Percentiles rank a stretch among this genome's conserved stretches.
Conservation (phyloP, 92 coral and sea anemone species). For the Heteractis magnifica region DNA sequence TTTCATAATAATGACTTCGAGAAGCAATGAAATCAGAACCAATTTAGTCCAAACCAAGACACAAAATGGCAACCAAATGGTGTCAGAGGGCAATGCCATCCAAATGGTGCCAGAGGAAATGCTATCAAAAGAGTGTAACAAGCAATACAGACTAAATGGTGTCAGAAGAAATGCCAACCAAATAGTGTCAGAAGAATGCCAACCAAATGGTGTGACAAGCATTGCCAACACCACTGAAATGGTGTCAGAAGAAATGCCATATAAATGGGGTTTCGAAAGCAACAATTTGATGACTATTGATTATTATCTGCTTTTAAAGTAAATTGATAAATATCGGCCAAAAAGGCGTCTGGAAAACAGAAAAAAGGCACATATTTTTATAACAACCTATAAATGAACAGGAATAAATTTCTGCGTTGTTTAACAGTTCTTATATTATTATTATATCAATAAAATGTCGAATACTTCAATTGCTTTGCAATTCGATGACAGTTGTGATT, state of each 20-base stretch:
- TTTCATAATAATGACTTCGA: too few relatives aligned
- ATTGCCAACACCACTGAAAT: neutral
- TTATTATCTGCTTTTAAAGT: too few relatives aligned
- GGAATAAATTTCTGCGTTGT: neutral
- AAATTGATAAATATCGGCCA: too few relatives aligned
- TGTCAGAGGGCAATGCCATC: neutral
- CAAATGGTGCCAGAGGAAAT: neutral
- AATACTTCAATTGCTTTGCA: neutral
- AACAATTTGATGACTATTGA: neutral
- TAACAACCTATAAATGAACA: too few relatives aligned
- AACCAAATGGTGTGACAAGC: neutral
- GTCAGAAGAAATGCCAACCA: neutral
- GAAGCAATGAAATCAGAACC: neutral
- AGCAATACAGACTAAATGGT: neutral
- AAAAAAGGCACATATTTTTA: too few relatives aligned
- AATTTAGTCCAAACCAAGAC: neutral
- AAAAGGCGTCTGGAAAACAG: neutral
- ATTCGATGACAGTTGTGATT: neutral
- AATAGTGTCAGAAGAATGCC: neutral
- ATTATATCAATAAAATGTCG: neutral
- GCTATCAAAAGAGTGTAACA: neutral
- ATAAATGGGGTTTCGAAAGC: neutral
- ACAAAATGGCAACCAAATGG: neutral
- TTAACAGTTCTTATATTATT: neutral
- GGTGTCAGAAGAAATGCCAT: neutral